Conservation (phyloP, 2,888 invertebrate species). For the Ischnus inquisitorius region DNA sequence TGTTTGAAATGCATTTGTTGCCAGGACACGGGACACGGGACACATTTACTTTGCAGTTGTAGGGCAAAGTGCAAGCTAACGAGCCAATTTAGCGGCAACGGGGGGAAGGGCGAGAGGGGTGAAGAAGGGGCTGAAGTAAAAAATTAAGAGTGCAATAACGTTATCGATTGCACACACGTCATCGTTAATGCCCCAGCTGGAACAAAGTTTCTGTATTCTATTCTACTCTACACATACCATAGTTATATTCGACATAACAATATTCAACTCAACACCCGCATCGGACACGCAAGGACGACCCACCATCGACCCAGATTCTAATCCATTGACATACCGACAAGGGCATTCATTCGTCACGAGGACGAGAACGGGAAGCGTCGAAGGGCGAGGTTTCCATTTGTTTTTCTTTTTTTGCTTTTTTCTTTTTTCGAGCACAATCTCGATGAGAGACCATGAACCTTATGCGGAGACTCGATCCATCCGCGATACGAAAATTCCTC, state of each 20-base stretch:
- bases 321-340: background rate
- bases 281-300: background rate
- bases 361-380: conserved; percentile 30
- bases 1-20: conserved; percentile 39
- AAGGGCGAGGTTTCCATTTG: conserved; percentile 12
- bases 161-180: conserved; percentile 53
- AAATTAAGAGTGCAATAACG: conserved; percentile 26
- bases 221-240: conserved; percentile 5
- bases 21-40: background rate
- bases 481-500: conserved; percentile 53
- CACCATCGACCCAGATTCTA: conserved; percentile 31
- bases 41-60: conserved; percentile 38
- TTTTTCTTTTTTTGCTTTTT: conserved; percentile 42
- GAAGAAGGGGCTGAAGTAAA: background rate
- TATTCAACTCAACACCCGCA: background rate
- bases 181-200: conserved; percentile 26
- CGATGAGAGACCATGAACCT: conserved; percentile 3
- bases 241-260: conserved; percentile 56
- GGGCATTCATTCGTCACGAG: conserved; percentile 1
- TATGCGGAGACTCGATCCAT: conserved; percentile 20
- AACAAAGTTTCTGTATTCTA: conserved; percentile 22
- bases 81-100: conserved; percentile 8
- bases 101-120: background rate
- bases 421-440: conserved; percentile 36
- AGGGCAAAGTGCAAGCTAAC: conserved; percentile 52